These are phyloP conservation scores for Castor canadensis DNA, from an alignment of 2,113 vertebrate genomes.

Conservation along the genomic window DNA sequence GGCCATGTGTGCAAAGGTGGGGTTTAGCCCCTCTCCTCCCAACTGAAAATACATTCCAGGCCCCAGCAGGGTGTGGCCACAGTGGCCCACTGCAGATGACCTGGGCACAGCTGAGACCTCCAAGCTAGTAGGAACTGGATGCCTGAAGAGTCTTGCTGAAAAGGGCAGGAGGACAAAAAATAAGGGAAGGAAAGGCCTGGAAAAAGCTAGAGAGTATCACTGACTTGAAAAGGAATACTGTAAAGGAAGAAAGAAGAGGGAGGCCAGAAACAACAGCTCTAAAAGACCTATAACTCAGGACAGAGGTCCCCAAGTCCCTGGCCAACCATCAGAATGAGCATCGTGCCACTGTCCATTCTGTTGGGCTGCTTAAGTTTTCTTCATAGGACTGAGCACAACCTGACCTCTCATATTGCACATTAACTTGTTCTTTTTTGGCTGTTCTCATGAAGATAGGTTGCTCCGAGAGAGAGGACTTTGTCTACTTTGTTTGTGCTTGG, in stretches of 20 bases:
- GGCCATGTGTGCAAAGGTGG: background rate
- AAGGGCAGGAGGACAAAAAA: background rate
- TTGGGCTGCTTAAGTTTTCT: background rate
- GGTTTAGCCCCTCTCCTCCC: background rate
- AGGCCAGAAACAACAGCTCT: background rate
- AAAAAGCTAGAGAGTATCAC: background rate
- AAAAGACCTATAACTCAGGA: background rate
- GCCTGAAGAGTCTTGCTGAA: background rate
- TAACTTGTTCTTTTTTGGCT: background rate
- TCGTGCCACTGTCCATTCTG: background rate
- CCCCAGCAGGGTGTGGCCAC: background rate
- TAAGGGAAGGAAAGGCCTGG: background rate
- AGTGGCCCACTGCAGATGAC: background rate
- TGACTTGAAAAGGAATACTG: background rate
- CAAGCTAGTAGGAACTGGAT: background rate
- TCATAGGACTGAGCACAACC: background rate
- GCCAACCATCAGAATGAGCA: background rate
- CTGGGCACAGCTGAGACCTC: background rate
- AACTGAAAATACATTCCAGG: background rate
- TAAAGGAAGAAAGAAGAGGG: slow-evolving; percentile 6
- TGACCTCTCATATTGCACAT: background rate
- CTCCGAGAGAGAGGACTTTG: background rate
- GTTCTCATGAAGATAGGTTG: background rate
- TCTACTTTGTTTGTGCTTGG: background rate
- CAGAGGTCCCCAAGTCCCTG: background rate